Evolutionary conservation across 2,113 vertebrate species (phyloP).

Genomic region (Astur gentilis): DNA sequence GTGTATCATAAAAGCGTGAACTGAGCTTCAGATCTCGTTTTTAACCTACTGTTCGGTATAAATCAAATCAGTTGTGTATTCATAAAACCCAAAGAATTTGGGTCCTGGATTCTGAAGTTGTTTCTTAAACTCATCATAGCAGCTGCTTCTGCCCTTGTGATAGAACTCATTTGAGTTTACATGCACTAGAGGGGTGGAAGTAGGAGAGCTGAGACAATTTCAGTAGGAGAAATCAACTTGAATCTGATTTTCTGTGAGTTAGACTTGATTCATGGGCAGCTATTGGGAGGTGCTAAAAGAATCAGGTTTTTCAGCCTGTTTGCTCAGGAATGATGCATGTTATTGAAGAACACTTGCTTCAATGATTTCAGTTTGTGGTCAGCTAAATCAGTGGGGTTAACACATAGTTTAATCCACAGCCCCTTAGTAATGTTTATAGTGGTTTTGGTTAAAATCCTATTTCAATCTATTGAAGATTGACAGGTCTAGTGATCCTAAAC

Average conservation of each 20-base stretch:
- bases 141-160: not conserved
- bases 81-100: not conserved
- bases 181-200: not conserved
- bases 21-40: not conserved
- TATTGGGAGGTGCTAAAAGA: not conserved
- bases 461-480: not conserved
- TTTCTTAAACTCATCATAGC: not conserved
- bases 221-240: not conserved
- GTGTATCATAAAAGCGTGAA: not conserved
- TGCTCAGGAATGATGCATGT: not conserved
- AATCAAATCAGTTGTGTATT: not conserved
- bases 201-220: not conserved
- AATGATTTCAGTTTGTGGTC: not conserved
- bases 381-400: not conserved
- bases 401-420: not conserved
- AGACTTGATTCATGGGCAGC: not conserved
- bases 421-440: not conserved
- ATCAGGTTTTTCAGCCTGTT: not conserved
- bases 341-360: not conserved
- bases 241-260: not conserved
- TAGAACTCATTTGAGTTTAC: not conserved
- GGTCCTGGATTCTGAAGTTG: not conserved
- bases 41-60: not conserved
- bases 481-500: not conserved
- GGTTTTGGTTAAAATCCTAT: not conserved